Percentiles rank a stretch among this genome's conserved stretches.
These are phyloP conservation scores for Ctenodactylus gundi DNA, from an alignment of 2,113 vertebrate species.

Conservation along the genomic window DNA sequence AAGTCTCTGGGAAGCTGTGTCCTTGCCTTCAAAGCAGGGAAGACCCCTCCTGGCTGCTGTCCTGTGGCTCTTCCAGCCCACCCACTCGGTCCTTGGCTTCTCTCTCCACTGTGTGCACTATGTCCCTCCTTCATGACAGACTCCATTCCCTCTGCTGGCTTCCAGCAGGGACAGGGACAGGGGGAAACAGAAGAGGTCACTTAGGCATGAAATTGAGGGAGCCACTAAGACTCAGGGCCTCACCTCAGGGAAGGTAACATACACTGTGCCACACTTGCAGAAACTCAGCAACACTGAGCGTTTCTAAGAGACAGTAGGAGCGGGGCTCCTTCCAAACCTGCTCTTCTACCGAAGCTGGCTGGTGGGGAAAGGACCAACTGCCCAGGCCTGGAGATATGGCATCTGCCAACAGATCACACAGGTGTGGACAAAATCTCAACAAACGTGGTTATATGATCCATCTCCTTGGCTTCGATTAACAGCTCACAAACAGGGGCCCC, in stretches of 20 bases:
- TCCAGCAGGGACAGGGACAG: neutral
- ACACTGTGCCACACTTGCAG: neutral
- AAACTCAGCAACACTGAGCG: neutral
- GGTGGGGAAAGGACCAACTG: no score
- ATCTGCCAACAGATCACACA: fast-evolving
- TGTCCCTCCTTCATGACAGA: neutral
- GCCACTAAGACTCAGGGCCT: neutral
- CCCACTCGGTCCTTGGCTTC: neutral
- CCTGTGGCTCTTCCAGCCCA: neutral
- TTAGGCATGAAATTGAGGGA: neutral
- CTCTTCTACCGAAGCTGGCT: neutral
- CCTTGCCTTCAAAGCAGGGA: neutral
- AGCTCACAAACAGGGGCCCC: neutral
- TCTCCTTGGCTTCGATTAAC: neutral
- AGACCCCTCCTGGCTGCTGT: neutral
- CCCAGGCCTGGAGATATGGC: neutral
- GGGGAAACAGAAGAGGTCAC: neutral
- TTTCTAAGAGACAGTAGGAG: neutral
- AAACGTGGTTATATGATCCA: neutral
- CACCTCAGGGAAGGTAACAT: neutral
- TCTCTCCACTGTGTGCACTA: neutral
- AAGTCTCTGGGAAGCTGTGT: neutral
- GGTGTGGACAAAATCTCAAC: neutral
- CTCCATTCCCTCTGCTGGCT: neutral
- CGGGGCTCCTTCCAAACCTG: neutral